Percentiles rank a stretch among this genome's conserved stretches.
These are phyloP conservation scores for Drosophila sordidapex DNA, from an alignment of 2,888 invertebrate species.

Conservation along the genomic window DNA sequence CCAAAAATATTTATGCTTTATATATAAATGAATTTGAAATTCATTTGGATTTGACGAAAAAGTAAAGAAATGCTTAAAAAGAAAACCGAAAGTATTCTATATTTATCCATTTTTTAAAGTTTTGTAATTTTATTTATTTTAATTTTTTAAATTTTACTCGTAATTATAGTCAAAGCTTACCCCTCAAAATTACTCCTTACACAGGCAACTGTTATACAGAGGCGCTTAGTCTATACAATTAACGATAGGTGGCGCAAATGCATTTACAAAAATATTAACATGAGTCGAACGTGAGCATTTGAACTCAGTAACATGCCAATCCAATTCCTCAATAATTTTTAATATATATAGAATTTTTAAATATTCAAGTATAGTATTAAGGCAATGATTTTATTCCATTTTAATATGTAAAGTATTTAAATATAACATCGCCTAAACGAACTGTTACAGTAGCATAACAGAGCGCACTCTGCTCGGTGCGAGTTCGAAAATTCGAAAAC, in stretches of 20 bases:
- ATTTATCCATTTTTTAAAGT: background rate
- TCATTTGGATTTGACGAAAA: background rate
- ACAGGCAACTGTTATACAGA: constrained; percentile 39
- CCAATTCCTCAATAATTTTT: background rate
- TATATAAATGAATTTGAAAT: background rate
- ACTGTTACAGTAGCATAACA: constrained; percentile 9
- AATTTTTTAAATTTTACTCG: background rate
- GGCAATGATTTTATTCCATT: background rate
- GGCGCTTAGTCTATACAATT: background rate
- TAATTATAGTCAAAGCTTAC: background rate
- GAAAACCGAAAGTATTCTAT: background rate
- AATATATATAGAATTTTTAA: background rate
- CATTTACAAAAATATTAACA: background rate
- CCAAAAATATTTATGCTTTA: background rate
- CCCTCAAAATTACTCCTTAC: background rate
- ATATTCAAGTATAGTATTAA: background rate
- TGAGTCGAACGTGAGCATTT: background rate
- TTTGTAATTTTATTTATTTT: too few relatives aligned
- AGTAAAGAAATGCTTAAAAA: background rate
- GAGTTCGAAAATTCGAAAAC: constrained; percentile 20
- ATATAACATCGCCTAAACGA: background rate
- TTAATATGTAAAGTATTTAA: background rate
- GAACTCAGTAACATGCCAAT: background rate
- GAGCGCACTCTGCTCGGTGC: background rate
- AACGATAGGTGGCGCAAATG: constrained; percentile 32